Evolutionary conservation across 2,797 vertebrate genomes (phyloP).

Genomic region (Bryconaethiops microstoma): DNA sequence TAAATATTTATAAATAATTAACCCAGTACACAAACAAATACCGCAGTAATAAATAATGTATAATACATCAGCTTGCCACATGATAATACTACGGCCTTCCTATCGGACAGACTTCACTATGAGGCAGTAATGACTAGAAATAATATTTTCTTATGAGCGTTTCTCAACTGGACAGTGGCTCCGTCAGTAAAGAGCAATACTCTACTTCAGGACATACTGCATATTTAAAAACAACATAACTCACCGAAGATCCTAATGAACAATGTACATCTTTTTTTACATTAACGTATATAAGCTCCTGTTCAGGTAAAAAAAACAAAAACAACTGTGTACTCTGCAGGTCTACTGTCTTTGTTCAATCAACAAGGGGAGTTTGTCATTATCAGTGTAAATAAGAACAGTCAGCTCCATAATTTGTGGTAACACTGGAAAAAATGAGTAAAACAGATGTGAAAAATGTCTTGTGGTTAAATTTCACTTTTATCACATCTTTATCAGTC

Average conservation of each 20-base stretch:
- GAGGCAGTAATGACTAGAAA: constrained; percentile 17
- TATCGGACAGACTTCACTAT: constrained; percentile 10
- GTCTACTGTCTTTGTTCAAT: background rate
- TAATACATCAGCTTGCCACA: constrained; percentile 51
- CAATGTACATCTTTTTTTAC: constrained; percentile 12
- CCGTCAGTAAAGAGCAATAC: background rate
- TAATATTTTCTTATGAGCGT: constrained; percentile 6
- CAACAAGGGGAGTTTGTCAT: background rate
- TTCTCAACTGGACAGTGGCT: constrained; percentile 3
- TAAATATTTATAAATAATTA: constrained; percentile 69
- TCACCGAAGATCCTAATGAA: background rate
- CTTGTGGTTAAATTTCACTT: too few species aligned
- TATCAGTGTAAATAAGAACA: background rate
- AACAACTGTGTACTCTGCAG: background rate
- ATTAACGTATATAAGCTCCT: background rate
- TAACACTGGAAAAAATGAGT: too few species aligned
- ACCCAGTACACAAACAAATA: constrained; percentile 57
- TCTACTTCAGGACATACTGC: background rate
- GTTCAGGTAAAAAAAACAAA: background rate
- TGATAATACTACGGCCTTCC: constrained; percentile 24
- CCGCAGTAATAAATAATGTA: constrained; percentile 60
- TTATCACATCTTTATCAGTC: too few species aligned
- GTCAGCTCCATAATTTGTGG: too few species aligned
- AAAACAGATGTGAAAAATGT: too few species aligned
- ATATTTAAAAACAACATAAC: background rate